These are phyloP conservation scores for Drosophila nr. perissopoda DNA, from an alignment of 2,888 invertebrate species.

Conservation along the genomic window DNA sequence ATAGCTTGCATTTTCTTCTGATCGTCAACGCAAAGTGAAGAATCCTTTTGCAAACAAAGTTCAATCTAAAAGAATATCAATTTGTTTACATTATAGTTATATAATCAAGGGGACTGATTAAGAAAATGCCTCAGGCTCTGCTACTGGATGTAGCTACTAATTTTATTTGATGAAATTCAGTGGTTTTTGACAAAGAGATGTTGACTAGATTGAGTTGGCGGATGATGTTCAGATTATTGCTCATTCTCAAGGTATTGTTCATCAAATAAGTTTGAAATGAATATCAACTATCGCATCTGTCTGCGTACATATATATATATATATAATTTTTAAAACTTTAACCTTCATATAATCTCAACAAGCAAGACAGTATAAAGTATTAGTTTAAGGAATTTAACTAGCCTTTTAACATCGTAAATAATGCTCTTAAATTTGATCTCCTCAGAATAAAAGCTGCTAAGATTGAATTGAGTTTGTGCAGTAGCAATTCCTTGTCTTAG, in stretches of 20 bases:
- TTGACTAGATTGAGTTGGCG: background rate
- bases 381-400: background rate
- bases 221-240: background rate
- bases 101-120: background rate
- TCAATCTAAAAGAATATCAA: slow-evolving; percentile 85
- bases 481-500: background rate
- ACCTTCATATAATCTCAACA: background rate
- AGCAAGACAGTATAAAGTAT: background rate
- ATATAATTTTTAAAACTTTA: background rate
- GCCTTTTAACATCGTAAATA: background rate
- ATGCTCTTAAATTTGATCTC: background rate
- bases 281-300: background rate
- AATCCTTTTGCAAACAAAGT: slow-evolving; percentile 87
- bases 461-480: background rate
- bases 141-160: background rate
- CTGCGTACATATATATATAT: background rate
- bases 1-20: slow-evolving; percentile 79
- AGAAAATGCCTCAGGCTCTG: background rate
- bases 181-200: background rate
- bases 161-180: background rate
- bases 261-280: background rate
- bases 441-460: background rate
- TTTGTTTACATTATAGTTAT: background rate
- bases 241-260: background rate
- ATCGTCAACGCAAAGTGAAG: slow-evolving; percentile 7